Percentiles rank a stretch among this genome's conserved stretches.
Evolutionary conservation across 1,140 invertebrate genomes (phyloP).

Genomic region (Calephelis nemesis): DNA sequence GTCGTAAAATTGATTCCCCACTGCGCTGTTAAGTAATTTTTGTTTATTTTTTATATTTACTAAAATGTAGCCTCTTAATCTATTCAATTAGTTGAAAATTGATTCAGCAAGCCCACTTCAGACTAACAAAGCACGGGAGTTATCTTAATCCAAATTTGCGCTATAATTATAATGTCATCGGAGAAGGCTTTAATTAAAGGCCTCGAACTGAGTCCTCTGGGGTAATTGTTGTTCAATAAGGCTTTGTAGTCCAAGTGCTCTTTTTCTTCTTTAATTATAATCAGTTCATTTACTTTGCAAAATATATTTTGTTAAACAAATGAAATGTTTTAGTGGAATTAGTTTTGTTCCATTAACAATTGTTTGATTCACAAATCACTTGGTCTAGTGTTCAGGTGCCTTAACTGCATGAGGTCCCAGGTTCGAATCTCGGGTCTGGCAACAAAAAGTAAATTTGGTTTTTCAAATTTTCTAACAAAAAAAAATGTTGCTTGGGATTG

Average conservation of each 20-base stretch:
- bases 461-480: too few relatives aligned
- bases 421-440: too few relatives aligned
- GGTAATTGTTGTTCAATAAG: slow-evolving; percentile 76
- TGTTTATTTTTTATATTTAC: too few relatives aligned
- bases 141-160: slow-evolving; percentile 70
- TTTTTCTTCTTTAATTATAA: slow-evolving; percentile 21
- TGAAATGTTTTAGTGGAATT: neutral
- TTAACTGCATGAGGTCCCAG: too few relatives aligned
- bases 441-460: too few relatives aligned
- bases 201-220: slow-evolving; percentile 67
- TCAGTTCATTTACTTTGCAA: slow-evolving; percentile 11
- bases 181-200: slow-evolving; percentile 78
- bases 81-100: slow-evolving; percentile 20
- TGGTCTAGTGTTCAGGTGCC: too few relatives aligned
- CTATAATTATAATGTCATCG: slow-evolving; percentile 77
- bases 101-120: slow-evolving; percentile 36
- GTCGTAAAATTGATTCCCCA: too few relatives aligned
- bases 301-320: slow-evolving; percentile 11
- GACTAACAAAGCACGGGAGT: slow-evolving; percentile 70
- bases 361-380: too few relatives aligned
- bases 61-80: neutral
- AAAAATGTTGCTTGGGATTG: too few relatives aligned
- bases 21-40: too few relatives aligned
- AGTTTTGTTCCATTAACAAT: too few relatives aligned
- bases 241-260: slow-evolving; percentile 69